These are phyloP conservation scores for Clupea harengus DNA, from an alignment of 2,113 vertebrate species.

Conservation along the genomic window DNA sequence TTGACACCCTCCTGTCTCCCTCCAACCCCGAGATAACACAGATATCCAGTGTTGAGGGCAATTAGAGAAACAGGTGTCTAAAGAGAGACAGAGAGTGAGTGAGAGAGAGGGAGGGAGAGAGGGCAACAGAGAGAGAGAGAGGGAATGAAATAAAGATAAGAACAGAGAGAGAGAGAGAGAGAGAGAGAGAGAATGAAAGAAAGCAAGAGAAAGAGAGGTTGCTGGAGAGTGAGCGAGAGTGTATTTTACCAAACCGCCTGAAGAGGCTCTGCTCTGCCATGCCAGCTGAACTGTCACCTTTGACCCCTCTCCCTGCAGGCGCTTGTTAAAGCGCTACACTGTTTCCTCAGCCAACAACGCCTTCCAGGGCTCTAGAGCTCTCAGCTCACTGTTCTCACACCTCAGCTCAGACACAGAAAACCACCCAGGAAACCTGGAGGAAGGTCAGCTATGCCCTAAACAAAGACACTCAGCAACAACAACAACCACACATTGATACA, in stretches of 20 bases:
- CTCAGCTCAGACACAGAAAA: neutral
- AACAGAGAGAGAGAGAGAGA: neutral
- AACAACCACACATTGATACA: neutral
- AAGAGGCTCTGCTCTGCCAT: constrained; percentile 43
- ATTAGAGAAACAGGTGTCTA: constrained; percentile 59
- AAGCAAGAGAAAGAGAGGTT: constrained; percentile 21
- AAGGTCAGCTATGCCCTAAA: neutral
- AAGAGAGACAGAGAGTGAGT: constrained; percentile 31
- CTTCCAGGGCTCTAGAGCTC: constrained; percentile 15
- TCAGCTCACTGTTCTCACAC: neutral
- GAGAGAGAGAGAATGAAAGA: neutral
- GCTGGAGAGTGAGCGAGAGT: constrained; percentile 1
- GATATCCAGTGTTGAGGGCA: constrained; percentile 51
- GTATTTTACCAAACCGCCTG: constrained; percentile 24
- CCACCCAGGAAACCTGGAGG: constrained; percentile 29
- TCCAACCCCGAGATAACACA: constrained; percentile 49
- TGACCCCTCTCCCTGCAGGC: constrained; percentile 63
- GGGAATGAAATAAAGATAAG: neutral
- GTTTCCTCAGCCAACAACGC: constrained; percentile 51
- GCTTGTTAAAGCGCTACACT: constrained; percentile 52
- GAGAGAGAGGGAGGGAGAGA: constrained; percentile 16
- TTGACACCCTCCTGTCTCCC: constrained; percentile 46
- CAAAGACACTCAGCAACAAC: neutral
- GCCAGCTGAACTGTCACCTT: constrained; percentile 41
- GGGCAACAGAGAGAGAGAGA: constrained; percentile 16